Evolutionary conservation across 2,888 invertebrate genomes (phyloP).

Genomic region (Epicampocera succincta): DNA sequence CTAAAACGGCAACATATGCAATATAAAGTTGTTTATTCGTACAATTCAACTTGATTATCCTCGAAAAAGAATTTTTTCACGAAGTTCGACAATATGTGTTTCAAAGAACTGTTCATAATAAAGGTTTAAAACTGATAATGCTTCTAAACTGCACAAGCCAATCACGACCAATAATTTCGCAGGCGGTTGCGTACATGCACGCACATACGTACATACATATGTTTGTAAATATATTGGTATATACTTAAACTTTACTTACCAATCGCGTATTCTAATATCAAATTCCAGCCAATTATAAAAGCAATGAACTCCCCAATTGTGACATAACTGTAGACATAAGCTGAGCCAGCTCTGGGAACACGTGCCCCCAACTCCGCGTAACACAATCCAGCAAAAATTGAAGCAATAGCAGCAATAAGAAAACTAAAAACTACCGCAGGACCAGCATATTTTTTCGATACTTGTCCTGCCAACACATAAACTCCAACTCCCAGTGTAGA

Average conservation of each 20-base stretch:
- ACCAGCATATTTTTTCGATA: conserved; percentile 90
- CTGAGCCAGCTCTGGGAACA: conserved; percentile 95
- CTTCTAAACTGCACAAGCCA: too few relatives aligned
- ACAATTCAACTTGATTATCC: too few relatives aligned
- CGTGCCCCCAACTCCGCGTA: conserved; percentile 96
- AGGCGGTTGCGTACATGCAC: background rate
- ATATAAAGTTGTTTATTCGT: too few relatives aligned
- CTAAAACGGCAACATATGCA: too few relatives aligned
- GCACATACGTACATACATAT: background rate
- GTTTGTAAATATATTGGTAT: too few relatives aligned
- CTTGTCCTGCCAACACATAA: conserved; percentile 93
- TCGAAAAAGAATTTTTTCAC: too few relatives aligned
- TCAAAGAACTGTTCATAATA: too few relatives aligned
- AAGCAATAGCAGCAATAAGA: conserved; percentile 94
- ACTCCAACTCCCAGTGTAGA: conserved; percentile 94
- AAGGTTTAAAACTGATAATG: too few relatives aligned
- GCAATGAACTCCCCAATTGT: conserved; percentile 95
- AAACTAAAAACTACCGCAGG: conserved; percentile 94
- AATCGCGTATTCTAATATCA: conserved; percentile 93
- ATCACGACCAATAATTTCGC: too few relatives aligned
- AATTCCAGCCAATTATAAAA: conserved; percentile 96
- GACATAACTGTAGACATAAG: conserved; percentile 96
- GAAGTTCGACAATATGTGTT: too few relatives aligned
- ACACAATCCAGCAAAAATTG: conserved; percentile 92
- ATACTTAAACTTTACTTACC: conserved; percentile 82